Base-by-base conservation (phyloP, 1,140 invertebrate species). In the Tyrophagus putrescentiae region DNA sequence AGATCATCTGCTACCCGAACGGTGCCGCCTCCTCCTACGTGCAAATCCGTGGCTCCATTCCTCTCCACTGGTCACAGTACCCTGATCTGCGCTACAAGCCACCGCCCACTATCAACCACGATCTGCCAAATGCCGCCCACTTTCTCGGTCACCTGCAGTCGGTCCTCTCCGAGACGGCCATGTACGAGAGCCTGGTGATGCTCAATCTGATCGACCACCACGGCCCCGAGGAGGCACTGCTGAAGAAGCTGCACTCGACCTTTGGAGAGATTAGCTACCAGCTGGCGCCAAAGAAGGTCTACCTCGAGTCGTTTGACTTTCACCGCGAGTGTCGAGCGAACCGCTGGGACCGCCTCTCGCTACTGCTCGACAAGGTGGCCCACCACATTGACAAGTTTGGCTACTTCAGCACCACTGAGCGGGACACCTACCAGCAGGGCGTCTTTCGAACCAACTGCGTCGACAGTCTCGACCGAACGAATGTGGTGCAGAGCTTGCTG, bases 391-490 rank as follows among this genome's bases (percentile, higher is more conserved):
- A 88, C 60, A 80, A 85, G 64, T 90, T 93, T 72, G 83, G 76
- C 0, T 91, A 85, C 69, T 96, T 94, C 72, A 72, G 86, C 64
- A 76, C 80, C 0, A 76, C 80, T 60, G 87, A 90, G 66, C 84
- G 84, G 16, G 79, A 78, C 6, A 79, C 79, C 0, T 77, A 81
- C 5, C 91, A 90, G 73, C 80, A 82, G 33, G 83, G 85, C 1
- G 84, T 95, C 48, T 97, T 99, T 72, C 80, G 96, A 52, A 97
- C 94, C 3, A 99, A 99, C 72, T 99, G 96, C 72, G 88, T 99
- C 61, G 96, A 99, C 74, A 98, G 95, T 73, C 75, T 99, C 28
- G 96, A 99, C 74, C 76, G 96, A 57, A 99, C 96, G 27, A 99
- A 99, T 76, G 96, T 99, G 33, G 92, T 98, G 25, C 96, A 99